Conservation (phyloP, 2,888 invertebrate genomes). For the Cremastinae sp. region DNA sequence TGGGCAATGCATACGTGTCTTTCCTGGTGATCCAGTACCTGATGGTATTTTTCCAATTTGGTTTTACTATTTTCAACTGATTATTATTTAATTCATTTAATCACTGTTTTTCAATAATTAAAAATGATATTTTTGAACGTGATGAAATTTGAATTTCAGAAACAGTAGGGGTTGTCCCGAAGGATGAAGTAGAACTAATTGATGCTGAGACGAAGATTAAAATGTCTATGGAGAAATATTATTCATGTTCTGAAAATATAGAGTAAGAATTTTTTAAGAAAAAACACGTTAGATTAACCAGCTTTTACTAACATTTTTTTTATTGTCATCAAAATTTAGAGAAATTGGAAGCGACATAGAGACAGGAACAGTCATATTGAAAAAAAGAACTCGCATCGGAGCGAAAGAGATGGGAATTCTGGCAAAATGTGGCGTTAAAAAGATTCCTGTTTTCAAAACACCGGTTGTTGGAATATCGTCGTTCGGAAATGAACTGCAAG, state of each 20-base stretch:
- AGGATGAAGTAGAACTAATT: constrained; percentile 93
- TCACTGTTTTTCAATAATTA: no score
- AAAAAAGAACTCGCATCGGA: constrained; percentile 82
- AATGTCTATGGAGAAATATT: constrained; percentile 84
- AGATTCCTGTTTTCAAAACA: constrained; percentile 82
- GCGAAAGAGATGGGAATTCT: constrained; percentile 87
- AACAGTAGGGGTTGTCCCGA: constrained; percentile 89
- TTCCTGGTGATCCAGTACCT: constrained; percentile 95
- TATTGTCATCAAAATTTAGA: constrained; percentile 71
- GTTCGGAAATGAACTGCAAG: constrained; percentile 95
- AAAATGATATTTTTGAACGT: constrained; percentile 78
- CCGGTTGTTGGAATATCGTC: constrained; percentile 92
- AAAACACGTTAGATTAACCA: background rate
- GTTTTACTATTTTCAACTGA: background rate
- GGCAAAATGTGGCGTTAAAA: constrained; percentile 84
- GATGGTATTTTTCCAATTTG: constrained; percentile 79
- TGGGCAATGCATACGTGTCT: constrained; percentile 92
- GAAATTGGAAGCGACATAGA: constrained; percentile 81
- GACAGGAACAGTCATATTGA: constrained; percentile 80
- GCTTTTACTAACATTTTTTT: background rate
- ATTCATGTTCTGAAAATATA: constrained; percentile 89
- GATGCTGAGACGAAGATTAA: constrained; percentile 79
- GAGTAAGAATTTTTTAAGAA: constrained; percentile 80
- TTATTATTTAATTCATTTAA: no score
- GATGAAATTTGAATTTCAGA: constrained; percentile 61